Evolutionary conservation across 1,140 invertebrate genomes (phyloP).

Genomic region (Heliconius melpomene): DNA sequence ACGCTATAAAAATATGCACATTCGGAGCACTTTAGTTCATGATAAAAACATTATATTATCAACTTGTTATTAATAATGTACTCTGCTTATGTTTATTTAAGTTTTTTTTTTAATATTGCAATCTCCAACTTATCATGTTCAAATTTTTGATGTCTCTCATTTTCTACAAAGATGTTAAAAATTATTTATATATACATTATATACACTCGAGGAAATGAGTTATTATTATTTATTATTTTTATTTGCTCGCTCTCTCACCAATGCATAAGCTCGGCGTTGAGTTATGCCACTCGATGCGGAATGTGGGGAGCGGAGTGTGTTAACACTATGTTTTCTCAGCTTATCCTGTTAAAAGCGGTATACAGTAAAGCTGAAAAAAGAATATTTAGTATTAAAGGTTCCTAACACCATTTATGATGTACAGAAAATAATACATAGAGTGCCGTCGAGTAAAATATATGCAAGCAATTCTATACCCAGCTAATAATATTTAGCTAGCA

Average conservation of each 20-base stretch:
- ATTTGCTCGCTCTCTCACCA: too few species aligned
- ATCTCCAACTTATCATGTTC: too few species aligned
- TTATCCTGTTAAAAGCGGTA: too few species aligned
- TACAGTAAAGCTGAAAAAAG: too few species aligned
- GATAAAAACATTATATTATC: slow-evolving; percentile 24
- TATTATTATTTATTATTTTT: too few species aligned
- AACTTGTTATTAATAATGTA: neutral
- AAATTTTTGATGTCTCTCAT: too few species aligned
- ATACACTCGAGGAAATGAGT: too few species aligned
- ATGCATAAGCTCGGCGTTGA: too few species aligned
- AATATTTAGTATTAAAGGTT: too few species aligned
- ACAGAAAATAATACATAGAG: neutral
- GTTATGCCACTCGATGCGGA: too few species aligned
- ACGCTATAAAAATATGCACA: slow-evolving; percentile 48
- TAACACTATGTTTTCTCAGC: neutral
- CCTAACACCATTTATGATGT: neutral
- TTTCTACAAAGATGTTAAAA: too few species aligned
- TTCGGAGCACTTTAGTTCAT: slow-evolving; percentile 27
- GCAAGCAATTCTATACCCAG: neutral
- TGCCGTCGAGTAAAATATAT: neutral
- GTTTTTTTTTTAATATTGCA: neutral
- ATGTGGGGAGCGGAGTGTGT: neutral
- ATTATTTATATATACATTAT: too few species aligned
- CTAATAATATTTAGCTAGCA: neutral
- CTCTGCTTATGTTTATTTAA: neutral